These are phyloP conservation scores for Panzeria rudis DNA, from an alignment of 2,888 invertebrate genomes.

Conservation along the genomic window DNA sequence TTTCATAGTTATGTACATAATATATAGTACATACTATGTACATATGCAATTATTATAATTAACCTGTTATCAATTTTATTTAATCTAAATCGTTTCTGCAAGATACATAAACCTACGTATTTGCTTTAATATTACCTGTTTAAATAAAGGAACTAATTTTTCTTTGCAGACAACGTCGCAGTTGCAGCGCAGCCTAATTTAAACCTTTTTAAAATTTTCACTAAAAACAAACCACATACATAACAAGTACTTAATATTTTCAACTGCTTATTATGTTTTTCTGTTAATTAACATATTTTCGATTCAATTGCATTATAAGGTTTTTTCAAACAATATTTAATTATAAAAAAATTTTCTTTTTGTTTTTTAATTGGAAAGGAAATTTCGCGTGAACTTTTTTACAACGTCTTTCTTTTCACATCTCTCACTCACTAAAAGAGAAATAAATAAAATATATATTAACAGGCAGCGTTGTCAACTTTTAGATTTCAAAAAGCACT, in stretches of 20 bases:
- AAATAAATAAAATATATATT: slow-evolving; percentile 10
- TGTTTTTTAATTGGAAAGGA: slow-evolving; percentile 15
- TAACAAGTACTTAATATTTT: slow-evolving; percentile 32
- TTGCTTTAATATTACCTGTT: slow-evolving; percentile 53
- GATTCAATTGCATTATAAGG: background rate
- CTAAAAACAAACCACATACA: slow-evolving; percentile 10
- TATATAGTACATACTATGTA: background rate
- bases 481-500: no score
- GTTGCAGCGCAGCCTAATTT: slow-evolving; percentile 35
- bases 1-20: background rate
- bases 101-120: background rate
- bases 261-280: slow-evolving; percentile 11
- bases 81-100: background rate
- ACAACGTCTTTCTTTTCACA: slow-evolving; percentile 36
- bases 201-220: slow-evolving; percentile 27
- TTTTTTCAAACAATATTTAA: slow-evolving; percentile 27
- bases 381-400: slow-evolving; percentile 26
- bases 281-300: slow-evolving; percentile 13
- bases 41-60: background rate
- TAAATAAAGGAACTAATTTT: slow-evolving; percentile 31
- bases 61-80: slow-evolving; percentile 60
- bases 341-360: slow-evolving; percentile 7
- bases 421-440: slow-evolving; percentile 48
- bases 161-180: slow-evolving; percentile 48
- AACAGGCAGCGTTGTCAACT: no score